Evolutionary conservation across 1,140 invertebrate genomes (phyloP).

Genomic region (Catajapyx aquilonaris): DNA sequence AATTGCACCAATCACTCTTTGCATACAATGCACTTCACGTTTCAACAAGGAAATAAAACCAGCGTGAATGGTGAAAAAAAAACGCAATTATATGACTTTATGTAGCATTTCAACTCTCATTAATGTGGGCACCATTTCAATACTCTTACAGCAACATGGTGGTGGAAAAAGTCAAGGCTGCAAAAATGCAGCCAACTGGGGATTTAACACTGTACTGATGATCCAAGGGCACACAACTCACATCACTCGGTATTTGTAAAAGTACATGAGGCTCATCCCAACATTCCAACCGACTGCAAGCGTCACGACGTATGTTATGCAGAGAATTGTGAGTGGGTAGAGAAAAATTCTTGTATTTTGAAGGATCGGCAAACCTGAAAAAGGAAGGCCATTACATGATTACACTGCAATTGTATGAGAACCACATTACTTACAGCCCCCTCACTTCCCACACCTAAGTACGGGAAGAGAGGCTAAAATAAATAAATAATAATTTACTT

Average conservation of each 20-base stretch:
- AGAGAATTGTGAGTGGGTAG: slow-evolving; percentile 56
- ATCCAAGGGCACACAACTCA: too few species aligned
- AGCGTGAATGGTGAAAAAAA: too few species aligned
- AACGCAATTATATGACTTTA: too few species aligned
- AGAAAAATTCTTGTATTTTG: slow-evolving; percentile 74
- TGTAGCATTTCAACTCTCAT: too few species aligned
- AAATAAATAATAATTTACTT: slow-evolving; percentile 22
- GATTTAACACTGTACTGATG: too few species aligned
- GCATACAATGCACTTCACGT: too few species aligned
- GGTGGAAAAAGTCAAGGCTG: too few species aligned
- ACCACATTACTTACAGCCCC: background rate
- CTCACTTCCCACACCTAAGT: background rate
- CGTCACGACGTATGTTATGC: slow-evolving; percentile 60
- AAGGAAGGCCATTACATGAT: slow-evolving; percentile 8
- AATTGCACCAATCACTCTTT: too few species aligned
- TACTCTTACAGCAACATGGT: too few species aligned
- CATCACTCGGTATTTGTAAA: slow-evolving; percentile 52
- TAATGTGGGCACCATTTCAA: too few species aligned
- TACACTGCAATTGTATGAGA: slow-evolving; percentile 1
- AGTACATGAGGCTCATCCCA: slow-evolving; percentile 48
- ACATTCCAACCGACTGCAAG: slow-evolving; percentile 46
- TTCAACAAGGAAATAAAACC: too few species aligned
- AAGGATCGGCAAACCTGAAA: slow-evolving; percentile 71
- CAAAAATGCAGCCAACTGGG: too few species aligned
- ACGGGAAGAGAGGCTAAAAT: background rate